Evolutionary conservation across 92 coral and sea anemone genomes (phyloP).

Genomic region (Metridium senile): DNA sequence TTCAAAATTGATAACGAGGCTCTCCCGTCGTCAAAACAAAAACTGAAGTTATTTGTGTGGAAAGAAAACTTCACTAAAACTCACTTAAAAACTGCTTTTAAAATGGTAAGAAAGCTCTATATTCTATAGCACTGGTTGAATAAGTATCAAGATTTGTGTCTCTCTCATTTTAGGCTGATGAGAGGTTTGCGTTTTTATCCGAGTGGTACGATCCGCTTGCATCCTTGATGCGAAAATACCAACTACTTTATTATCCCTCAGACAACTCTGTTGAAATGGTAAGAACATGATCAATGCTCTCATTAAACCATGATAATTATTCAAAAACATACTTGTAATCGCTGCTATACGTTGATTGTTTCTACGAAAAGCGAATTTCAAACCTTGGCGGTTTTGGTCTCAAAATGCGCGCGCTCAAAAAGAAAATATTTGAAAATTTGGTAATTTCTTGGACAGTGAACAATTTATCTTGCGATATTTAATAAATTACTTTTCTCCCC

Average conservation of each 20-base stretch:
- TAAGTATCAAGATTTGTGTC: neutral
- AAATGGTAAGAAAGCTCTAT: constrained; percentile 53
- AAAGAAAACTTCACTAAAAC: neutral
- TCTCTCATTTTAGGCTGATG: constrained; percentile 63
- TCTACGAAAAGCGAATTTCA: too few relatives aligned
- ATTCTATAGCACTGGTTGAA: neutral
- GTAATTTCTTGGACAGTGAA: too few relatives aligned
- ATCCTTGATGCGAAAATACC: constrained; percentile 91
- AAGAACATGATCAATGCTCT: constrained; percentile 4
- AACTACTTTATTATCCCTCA: constrained; percentile 83
- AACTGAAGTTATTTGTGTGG: constrained; percentile 12
- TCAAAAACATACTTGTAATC: neutral
- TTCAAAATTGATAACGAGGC: constrained; percentile 57
- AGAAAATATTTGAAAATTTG: too few relatives aligned
- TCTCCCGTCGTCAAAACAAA: constrained; percentile 82
- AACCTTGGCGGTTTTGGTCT: neutral
- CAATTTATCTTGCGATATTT: neutral
- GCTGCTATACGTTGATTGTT: too few relatives aligned
- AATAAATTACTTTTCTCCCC: neutral
- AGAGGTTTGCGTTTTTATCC: constrained; percentile 88
- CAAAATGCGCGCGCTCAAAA: neutral
- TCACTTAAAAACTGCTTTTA: neutral
- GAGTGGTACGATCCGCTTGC: constrained; percentile 98
- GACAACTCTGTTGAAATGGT: constrained; percentile 97
- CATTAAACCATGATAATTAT: neutral